These are phyloP conservation scores for Clostera curtula DNA, from an alignment of 2,888 invertebrate genomes.

Conservation along the genomic window DNA sequence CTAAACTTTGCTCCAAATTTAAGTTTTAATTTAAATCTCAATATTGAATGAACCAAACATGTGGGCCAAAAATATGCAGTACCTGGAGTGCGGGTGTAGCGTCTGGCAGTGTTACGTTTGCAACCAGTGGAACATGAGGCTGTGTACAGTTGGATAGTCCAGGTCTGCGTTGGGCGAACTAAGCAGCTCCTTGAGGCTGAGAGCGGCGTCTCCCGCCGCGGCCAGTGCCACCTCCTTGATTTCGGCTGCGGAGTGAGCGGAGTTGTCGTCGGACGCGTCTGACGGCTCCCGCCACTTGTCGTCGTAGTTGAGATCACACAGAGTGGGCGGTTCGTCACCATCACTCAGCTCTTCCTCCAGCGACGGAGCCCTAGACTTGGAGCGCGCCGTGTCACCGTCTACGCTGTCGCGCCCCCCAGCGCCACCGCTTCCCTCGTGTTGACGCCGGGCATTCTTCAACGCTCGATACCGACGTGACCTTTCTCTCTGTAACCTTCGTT, in stretches of 20 bases:
- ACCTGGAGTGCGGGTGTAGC: slow-evolving; percentile 18
- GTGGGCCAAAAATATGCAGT: slow-evolving; percentile 23
- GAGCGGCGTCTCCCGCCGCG: slow-evolving; percentile 28
- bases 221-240: slow-evolving; percentile 33
- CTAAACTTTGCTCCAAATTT: no score
- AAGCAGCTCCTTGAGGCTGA: slow-evolving; percentile 54
- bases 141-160: slow-evolving; percentile 67
- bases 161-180: slow-evolving; percentile 62
- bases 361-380: slow-evolving; percentile 36
- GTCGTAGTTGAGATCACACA: slow-evolving; percentile 56
- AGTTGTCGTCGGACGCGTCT: slow-evolving; percentile 61
- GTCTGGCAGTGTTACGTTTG: slow-evolving; percentile 54
- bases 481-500: slow-evolving; percentile 59
- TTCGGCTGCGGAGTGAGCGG: slow-evolving; percentile 53
- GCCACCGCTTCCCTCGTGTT: slow-evolving; percentile 48
- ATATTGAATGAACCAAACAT: slow-evolving; percentile 17
- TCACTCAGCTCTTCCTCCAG: slow-evolving; percentile 58
- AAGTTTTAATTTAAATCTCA: slow-evolving; percentile 15
- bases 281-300: slow-evolving; percentile 52
- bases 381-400: slow-evolving; percentile 34
- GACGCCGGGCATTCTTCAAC: slow-evolving; percentile 60
- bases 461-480: slow-evolving; percentile 62
- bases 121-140: slow-evolving; percentile 71
- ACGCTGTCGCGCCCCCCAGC: slow-evolving; percentile 36
- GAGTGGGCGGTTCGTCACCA: slow-evolving; percentile 61